Evolutionary conservation across 1,140 invertebrate species (phyloP), one percentile per base, ranked within the genome.

Genomic region (Drosophila orena): DNA sequence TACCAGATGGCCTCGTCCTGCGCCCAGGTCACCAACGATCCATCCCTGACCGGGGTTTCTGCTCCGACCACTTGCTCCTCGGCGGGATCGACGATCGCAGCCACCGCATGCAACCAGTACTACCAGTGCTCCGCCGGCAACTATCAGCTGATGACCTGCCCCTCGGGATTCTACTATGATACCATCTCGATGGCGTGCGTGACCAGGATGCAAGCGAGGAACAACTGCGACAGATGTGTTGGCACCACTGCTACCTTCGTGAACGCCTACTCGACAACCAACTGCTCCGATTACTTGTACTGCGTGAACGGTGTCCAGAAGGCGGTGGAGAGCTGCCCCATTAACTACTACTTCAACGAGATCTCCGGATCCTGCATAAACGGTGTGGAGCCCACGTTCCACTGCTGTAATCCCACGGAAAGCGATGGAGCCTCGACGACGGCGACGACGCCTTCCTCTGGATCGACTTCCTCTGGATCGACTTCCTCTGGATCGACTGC

Each of bases 201-300:
- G 17, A 24, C 40, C n/a, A 66, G 81, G 12, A 49, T 44, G 42
- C 8, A 40, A 12, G 81, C 81, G 7, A 54, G 43, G 8, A 80
- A 79, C 15, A n/a, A 78, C 30, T 86, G 81, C 30, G 81, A 86
- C 50, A 77, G 81, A 2, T 86, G 81, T 15, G 3, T 74, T 14
- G 77, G 77, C 30, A 62, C 64, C 37, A 69, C 50, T 17, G 24
- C 27, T 5, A 8, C 30, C n/a, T 86, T 84, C n/a, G 81, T 84
- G 14, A 86, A 83, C 22, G 62, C 69, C 44, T 77, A 73, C 27
- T 79, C 71, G 22, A 10, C 11, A 24, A 68, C 40, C 38, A 65
- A 54, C 37, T 86, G 81, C 52, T 46, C 22, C 15, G 47, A 61
- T 7, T 86, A 86, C 38, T 55, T 78, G 20, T 69, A 64, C 12